A percentile compares a stretch with the other conserved stretches of the same genome.
Conservation (phyloP, 2,113 vertebrate genomes). For the Caloenas nicobarica region DNA sequence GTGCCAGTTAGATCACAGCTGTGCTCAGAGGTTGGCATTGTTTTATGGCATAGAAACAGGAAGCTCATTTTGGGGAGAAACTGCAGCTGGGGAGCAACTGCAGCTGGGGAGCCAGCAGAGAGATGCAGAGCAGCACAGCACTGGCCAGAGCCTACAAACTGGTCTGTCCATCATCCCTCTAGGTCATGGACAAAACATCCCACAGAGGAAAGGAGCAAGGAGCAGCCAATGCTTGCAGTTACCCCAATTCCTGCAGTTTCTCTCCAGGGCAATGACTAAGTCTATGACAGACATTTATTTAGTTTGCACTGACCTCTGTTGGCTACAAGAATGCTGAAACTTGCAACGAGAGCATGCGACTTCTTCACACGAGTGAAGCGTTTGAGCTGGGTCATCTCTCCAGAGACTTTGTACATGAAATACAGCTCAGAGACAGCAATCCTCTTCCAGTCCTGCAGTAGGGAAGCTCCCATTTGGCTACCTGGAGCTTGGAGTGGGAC, state of each 20-base stretch:
- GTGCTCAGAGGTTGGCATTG: background rate
- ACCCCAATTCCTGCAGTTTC: background rate
- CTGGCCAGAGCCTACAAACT: background rate
- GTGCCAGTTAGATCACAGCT: background rate
- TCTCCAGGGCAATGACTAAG: background rate
- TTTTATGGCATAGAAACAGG: background rate
- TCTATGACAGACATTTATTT: background rate
- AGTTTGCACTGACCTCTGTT: constrained; percentile 50
- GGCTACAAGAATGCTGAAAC: background rate
- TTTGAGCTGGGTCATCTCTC: background rate
- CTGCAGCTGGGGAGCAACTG: background rate
- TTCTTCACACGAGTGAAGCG: background rate
- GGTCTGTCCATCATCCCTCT: background rate
- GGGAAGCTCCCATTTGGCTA: background rate
- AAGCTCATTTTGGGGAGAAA: background rate
- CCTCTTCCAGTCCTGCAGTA: background rate
- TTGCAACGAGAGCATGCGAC: background rate
- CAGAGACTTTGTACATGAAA: background rate
- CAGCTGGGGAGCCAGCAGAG: background rate
- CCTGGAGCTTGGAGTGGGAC: background rate
- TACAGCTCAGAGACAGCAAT: background rate
- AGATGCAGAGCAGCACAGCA: background rate
- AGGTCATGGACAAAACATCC: background rate
- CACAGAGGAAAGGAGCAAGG: background rate
- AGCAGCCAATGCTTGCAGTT: background rate